Percentiles rank a stretch among this genome's conserved stretches.
Evolutionary conservation across 2,113 vertebrate species (phyloP).

Genomic region (Peucedramus taeniatus): DNA sequence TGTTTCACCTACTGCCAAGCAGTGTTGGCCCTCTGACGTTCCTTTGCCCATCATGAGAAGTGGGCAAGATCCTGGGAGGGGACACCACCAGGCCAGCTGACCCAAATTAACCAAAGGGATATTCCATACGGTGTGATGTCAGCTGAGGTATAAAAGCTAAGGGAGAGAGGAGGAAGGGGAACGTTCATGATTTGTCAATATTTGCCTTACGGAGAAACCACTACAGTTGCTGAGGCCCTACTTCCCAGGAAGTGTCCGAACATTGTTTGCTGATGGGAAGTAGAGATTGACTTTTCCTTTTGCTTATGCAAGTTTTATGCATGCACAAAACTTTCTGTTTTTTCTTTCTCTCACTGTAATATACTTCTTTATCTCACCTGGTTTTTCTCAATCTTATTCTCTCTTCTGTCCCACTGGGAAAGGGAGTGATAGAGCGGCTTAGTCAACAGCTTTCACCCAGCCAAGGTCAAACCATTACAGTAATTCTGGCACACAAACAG

Average conservation of each 20-base stretch:
- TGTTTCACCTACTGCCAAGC: not conserved
- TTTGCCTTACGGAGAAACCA: not conserved
- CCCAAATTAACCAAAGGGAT: not conserved
- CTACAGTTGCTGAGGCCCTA: not conserved
- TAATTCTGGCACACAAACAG: not conserved
- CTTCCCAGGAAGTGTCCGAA: fast-evolving
- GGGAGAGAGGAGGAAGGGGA: not conserved
- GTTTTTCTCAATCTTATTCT: not conserved
- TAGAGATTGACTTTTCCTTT: not conserved
- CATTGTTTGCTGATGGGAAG: not conserved
- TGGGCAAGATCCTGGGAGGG: not conserved
- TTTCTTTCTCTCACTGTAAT: not conserved
- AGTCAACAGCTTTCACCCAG: not conserved
- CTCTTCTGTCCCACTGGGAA: not conserved
- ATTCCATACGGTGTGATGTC: not conserved
- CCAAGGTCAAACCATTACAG: not conserved
- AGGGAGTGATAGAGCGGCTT: fast-evolving
- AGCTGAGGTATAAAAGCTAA: not conserved
- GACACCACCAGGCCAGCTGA: not conserved
- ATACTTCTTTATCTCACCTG: not conserved
- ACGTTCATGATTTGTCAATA: not conserved
- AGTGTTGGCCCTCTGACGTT: fast-evolving
- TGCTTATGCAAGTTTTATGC: fast-evolving
- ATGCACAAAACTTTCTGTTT: not conserved
- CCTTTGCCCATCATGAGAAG: not conserved